phyloP scores from a whole-genome alignment of 2,888 invertebrate species.

The Caenorhabditis becei region DNA sequence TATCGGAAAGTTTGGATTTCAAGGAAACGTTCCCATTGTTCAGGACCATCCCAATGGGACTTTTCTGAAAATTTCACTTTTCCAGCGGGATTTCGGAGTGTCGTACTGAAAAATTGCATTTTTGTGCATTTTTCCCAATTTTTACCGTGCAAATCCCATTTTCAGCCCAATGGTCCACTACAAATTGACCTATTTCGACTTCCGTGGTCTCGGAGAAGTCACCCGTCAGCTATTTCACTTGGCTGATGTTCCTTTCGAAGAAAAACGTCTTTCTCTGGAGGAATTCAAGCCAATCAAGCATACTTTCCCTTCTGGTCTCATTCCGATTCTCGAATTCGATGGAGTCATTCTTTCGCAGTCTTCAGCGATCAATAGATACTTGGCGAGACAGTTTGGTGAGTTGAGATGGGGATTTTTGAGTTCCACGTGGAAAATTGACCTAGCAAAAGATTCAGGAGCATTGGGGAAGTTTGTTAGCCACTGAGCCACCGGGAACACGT shows the following conservation, averaged over 20 bases:
- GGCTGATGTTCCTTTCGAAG: constrained; percentile 28
- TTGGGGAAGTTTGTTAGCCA: too few relatives aligned
- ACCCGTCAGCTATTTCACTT: constrained; percentile 29
- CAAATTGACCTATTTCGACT: constrained; percentile 48
- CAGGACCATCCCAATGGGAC: too few relatives aligned
- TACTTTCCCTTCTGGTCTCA: constrained; percentile 23
- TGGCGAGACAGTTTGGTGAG: constrained; percentile 44
- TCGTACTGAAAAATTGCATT: too few relatives aligned
- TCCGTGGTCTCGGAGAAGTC: constrained; percentile 43
- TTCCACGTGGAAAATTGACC: too few relatives aligned
- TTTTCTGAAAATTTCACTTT: too few relatives aligned
- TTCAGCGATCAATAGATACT: constrained; percentile 25
- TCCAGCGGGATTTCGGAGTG: too few relatives aligned
- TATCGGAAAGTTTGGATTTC: too few relatives aligned
- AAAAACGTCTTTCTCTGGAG: constrained; percentile 2
- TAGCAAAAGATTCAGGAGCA: too few relatives aligned
- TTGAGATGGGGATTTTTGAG: background rate
- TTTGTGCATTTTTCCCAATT: too few relatives aligned
- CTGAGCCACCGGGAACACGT: too few relatives aligned
- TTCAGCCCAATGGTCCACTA: constrained; percentile 42
- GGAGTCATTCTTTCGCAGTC: constrained; percentile 23
- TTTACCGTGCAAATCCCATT: background rate
- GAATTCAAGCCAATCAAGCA: constrained; percentile 22
- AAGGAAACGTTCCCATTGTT: too few relatives aligned
- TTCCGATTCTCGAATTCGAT: constrained; percentile 34